Conservation (phyloP, 2,113 vertebrate genomes). For the Brachypodius melanocephalos region DNA sequence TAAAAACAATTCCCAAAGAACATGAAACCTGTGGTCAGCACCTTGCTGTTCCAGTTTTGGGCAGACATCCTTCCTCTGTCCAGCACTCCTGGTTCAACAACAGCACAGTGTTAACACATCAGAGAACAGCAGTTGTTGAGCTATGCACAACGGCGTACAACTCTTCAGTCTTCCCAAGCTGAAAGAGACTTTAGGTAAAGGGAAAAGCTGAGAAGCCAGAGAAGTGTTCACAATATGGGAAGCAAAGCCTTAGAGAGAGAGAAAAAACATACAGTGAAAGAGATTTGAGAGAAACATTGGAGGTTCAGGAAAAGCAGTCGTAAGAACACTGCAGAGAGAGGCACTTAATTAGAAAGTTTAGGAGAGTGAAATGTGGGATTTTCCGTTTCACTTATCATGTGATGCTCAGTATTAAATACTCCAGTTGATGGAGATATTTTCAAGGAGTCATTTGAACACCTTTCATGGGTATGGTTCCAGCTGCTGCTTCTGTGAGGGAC, state of each 20-base stretch:
- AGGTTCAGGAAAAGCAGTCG: background rate
- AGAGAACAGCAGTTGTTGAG: background rate
- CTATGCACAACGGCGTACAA: background rate
- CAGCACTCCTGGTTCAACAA: background rate
- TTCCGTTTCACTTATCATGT: background rate
- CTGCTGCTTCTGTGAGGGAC: background rate
- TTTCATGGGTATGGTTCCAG: background rate
- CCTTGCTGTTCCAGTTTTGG: background rate
- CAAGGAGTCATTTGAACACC: background rate
- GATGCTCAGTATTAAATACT: background rate
- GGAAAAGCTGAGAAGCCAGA: background rate
- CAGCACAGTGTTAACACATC: background rate
- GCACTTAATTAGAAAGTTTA: background rate
- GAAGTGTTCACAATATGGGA: background rate
- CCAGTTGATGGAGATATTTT: background rate
- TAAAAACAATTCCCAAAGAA: background rate
- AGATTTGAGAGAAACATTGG: background rate
- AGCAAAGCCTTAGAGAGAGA: background rate
- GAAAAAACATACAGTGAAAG: background rate
- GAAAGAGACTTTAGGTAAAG: background rate
- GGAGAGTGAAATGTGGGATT: background rate
- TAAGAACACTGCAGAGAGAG: background rate
- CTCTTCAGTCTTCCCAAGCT: background rate
- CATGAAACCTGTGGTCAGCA: background rate
- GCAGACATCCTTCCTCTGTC: background rate